Base-by-base conservation (phyloP, 1,140 invertebrate genomes). In the Chelonus insularis region DNA sequence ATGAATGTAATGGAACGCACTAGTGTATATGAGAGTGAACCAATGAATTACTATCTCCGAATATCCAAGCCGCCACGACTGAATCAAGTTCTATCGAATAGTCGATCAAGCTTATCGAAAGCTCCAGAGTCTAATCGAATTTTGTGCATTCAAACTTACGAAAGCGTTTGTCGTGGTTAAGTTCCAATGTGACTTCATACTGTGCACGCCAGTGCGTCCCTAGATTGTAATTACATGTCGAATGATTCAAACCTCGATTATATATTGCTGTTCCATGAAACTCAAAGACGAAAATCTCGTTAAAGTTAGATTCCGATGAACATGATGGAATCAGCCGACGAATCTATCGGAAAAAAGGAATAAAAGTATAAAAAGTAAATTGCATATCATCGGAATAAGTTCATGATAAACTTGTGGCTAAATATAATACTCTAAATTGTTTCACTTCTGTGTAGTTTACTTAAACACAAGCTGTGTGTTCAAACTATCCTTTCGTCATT, bases 181-280 rank as follows among this genome's bases (percentile, higher is more conserved):
- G 2, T 9, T 18, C 16, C 12, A 16, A 43, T 43, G 41, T 18
- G 18, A n/a, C 16, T 4, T 43, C 41, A 43, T 43, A 18, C 14
- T 7, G 16, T 43, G 16, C 16, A 43, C 14, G n/a, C 37, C 14
- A 39, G n/a, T 43, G 14, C 12, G 41, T 43, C 41, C 7, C 41
- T 43, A 14, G 11, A 21, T 34, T n/a, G 48, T 51, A 51, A 51
- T 51, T 51, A 51, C 48, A 34, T 51, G 48, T 51, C 48, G 48
- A 51, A 51, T 51, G 48, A 51, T 51, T 51, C 29, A 34, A 21
- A n/a, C 20, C 11, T 8, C 11, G 29, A 32, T 4, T 16, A 51
- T 29, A 29, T 29, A 29, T 29, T 29, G 48, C 29, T 14, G n/a
- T 51, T 23, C 29, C 12, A 14, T 3, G 34, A 34, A 51, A 32